These are phyloP conservation scores for Colinus virginianus DNA, from an alignment of 2,113 vertebrate species.

Conservation along the genomic window DNA sequence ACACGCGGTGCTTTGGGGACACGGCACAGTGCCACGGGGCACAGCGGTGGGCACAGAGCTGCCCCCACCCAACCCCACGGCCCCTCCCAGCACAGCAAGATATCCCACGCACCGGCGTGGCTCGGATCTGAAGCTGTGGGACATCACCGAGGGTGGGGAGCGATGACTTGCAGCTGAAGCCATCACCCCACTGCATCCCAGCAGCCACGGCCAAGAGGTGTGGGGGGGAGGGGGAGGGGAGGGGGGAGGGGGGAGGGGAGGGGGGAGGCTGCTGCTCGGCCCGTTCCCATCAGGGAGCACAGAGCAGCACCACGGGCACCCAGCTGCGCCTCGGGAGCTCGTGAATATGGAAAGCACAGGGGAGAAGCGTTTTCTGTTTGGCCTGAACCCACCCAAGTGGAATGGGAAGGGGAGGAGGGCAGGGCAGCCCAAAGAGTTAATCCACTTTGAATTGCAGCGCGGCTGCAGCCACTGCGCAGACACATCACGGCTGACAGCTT, in stretches of 20 bases:
- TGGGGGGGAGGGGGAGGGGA: not conserved
- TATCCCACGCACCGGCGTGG: not conserved
- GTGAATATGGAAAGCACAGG: slow-evolving; percentile 51
- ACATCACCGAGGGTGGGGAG: not conserved
- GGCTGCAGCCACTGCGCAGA: not conserved
- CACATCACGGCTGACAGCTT: slow-evolving; percentile 42
- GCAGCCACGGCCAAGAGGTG: not conserved
- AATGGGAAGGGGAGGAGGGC: slow-evolving; percentile 51
- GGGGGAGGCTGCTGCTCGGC: too few species aligned
- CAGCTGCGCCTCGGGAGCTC: not conserved
- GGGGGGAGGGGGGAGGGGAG: not conserved
- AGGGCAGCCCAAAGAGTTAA: slow-evolving; percentile 63
- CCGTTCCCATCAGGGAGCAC: not conserved
- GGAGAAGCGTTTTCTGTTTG: slow-evolving; percentile 44
- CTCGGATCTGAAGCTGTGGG: too few species aligned
- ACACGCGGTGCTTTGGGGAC: not conserved
- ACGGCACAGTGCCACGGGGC: not conserved
- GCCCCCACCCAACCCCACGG: not conserved
- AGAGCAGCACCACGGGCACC: not conserved
- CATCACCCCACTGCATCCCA: not conserved
- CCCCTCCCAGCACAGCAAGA: not conserved
- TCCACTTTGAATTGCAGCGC: slow-evolving; percentile 66
- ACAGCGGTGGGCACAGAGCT: not conserved
- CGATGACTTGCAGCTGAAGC: too few species aligned
- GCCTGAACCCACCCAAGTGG: slow-evolving; percentile 67